A percentile compares a stretch with the other conserved stretches of the same genome.
phyloP scores from a whole-genome alignment of 2,113 vertebrate genomes.

The Oreochromis aureus region DNA sequence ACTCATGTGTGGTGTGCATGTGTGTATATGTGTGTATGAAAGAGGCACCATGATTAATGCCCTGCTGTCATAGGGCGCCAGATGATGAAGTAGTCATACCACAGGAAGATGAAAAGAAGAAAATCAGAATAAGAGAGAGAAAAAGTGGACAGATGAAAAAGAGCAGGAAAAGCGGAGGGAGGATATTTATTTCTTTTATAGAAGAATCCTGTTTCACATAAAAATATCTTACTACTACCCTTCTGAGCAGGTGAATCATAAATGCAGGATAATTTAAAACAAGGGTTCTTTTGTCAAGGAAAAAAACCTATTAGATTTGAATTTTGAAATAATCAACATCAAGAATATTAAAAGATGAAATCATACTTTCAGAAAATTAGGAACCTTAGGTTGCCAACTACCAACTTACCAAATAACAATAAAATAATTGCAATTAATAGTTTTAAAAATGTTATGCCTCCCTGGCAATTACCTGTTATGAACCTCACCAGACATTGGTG shows the following conservation, averaged over 20 bases:
- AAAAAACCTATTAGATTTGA: background rate
- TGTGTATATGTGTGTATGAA: background rate
- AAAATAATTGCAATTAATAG: background rate
- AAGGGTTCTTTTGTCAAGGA: background rate
- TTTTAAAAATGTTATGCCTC: background rate
- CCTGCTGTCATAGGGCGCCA: constrained; percentile 42
- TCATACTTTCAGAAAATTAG: background rate
- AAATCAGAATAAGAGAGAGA: background rate
- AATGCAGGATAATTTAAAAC: background rate
- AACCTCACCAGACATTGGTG: background rate
- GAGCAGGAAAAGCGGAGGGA: background rate
- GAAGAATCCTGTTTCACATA: background rate
- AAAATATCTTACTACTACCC: background rate
- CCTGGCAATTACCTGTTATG: background rate
- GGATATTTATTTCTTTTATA: background rate
- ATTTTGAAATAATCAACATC: background rate
- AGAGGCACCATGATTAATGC: constrained; percentile 53
- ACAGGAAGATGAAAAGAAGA: constrained; percentile 29
- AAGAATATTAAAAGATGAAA: background rate
- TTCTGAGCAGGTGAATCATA: background rate
- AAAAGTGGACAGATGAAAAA: constrained; percentile 3
- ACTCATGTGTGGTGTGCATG: background rate
- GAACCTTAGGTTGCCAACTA: too few relatives aligned
- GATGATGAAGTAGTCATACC: constrained; percentile 66
- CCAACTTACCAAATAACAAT: background rate